A percentile compares a stretch with the other conserved stretches of the same genome.
phyloP scores from a whole-genome alignment of 2,888 invertebrate genomes.

The Parasteatoda lunata region DNA sequence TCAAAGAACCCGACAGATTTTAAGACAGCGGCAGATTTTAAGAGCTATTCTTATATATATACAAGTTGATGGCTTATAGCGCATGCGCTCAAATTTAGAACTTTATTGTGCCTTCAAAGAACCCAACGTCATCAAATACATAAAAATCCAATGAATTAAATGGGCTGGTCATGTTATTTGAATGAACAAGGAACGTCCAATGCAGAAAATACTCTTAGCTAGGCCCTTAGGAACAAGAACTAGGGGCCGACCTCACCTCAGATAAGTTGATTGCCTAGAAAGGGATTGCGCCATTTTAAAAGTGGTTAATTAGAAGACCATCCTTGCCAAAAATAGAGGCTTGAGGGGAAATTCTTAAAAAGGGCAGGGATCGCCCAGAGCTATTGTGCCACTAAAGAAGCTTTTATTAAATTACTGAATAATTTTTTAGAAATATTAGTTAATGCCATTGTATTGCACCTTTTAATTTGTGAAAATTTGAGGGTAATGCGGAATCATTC shows the following conservation, averaged over 20 bases:
- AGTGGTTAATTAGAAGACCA: background rate
- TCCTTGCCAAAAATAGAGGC: too few species aligned
- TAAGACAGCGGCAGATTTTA: too few species aligned
- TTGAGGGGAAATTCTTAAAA: background rate
- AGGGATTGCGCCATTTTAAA: background rate
- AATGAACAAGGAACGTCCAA: background rate
- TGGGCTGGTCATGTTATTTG: background rate
- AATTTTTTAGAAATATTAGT: too few species aligned
- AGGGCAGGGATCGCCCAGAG: background rate
- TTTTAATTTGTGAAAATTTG: too few species aligned
- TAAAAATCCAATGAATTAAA: background rate
- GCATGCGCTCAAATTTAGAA: background rate
- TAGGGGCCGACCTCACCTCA: background rate
- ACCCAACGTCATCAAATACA: background rate
- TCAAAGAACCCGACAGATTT: too few species aligned
- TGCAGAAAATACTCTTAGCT: background rate
- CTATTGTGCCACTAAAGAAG: background rate
- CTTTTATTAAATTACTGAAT: too few species aligned
- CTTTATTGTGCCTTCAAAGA: background rate
- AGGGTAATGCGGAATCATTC: too few species aligned
- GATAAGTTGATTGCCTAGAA: background rate
- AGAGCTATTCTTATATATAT: background rate
- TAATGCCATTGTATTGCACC: too few species aligned
- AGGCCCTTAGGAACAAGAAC: constrained; percentile 11
- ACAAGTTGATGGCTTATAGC: background rate